Conservation (phyloP, 2,113 vertebrate species). For the Octodon degus region DNA sequence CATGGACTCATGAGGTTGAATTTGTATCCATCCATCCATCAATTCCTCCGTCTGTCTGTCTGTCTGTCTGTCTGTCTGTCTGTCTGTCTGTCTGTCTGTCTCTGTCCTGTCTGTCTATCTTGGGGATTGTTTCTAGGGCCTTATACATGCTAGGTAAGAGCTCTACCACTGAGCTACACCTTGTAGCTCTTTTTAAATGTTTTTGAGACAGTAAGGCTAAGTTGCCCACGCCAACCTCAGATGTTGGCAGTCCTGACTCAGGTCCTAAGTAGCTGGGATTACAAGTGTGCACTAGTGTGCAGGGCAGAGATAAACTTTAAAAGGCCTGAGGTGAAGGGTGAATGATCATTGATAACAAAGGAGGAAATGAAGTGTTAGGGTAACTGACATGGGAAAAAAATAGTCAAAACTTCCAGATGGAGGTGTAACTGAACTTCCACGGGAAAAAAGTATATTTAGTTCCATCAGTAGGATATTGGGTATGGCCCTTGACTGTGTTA, state of each 20-base stretch:
- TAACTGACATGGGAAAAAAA: not conserved
- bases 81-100: not conserved
- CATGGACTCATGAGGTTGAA: not conserved
- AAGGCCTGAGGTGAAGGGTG: not conserved
- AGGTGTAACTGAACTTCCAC: not conserved
- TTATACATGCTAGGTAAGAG: not conserved
- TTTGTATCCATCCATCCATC: not conserved
- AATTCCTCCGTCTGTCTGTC: not conserved
- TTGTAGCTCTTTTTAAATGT: not conserved
- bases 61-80: not conserved
- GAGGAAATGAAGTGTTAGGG: not conserved
- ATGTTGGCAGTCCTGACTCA: not conserved
- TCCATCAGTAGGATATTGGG: rapidly evolving
- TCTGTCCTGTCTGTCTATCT: not conserved
- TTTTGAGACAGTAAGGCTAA: not conserved
- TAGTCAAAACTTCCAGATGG: not conserved
- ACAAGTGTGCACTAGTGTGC: not conserved
- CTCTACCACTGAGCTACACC: not conserved
- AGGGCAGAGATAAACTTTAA: not conserved
- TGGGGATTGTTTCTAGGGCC: not conserved
- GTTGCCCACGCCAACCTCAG: not conserved
- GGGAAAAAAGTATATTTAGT: rapidly evolving
- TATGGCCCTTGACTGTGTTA: not conserved
- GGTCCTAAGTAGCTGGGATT: not conserved
- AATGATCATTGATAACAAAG: not conserved